A percentile compares a stretch with the other conserved stretches of the same genome.
These are phyloP conservation scores for Pseudanteris insignis DNA, from an alignment of 2,888 invertebrate genomes.

Conservation along the genomic window DNA sequence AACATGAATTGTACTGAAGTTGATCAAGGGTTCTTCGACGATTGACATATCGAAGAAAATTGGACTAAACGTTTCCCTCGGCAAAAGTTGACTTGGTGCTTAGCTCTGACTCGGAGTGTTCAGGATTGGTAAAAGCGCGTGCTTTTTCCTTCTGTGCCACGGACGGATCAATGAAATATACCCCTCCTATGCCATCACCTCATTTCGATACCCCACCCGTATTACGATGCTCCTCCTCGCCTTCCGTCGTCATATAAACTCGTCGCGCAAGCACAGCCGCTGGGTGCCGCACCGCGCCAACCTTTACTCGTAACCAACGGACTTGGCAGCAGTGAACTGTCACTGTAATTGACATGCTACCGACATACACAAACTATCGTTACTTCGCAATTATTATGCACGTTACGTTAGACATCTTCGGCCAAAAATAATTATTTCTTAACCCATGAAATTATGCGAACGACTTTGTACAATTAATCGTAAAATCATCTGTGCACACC, in stretches of 20 bases:
- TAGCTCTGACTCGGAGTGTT: slow-evolving; percentile 20
- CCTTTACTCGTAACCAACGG: slow-evolving; percentile 55
- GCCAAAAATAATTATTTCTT: slow-evolving; percentile 1
- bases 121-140: slow-evolving; percentile 53
- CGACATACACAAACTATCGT: slow-evolving; percentile 18
- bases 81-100: slow-evolving; percentile 11
- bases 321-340: slow-evolving; percentile 26
- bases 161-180: slow-evolving; percentile 65
- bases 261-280: slow-evolving; percentile 38
- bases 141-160: slow-evolving; percentile 54
- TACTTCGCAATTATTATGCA: slow-evolving; percentile 11
- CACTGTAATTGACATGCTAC: slow-evolving; percentile 34
- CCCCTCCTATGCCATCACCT: slow-evolving; percentile 50
- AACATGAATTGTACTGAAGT: no score
- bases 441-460: no score
- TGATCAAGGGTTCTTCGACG: no score
- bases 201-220: slow-evolving; percentile 48
- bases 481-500: no score
- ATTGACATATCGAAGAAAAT: not conserved
- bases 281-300: slow-evolving; percentile 58
- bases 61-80: not conserved
- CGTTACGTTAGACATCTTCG: not conserved
- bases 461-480: no score
- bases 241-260: slow-evolving; percentile 32
- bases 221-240: slow-evolving; percentile 32